A percentile compares a stretch with the other conserved stretches of the same genome.
Conservation (phyloP, 2,797 vertebrate genomes). For the Spinus pinus region DNA sequence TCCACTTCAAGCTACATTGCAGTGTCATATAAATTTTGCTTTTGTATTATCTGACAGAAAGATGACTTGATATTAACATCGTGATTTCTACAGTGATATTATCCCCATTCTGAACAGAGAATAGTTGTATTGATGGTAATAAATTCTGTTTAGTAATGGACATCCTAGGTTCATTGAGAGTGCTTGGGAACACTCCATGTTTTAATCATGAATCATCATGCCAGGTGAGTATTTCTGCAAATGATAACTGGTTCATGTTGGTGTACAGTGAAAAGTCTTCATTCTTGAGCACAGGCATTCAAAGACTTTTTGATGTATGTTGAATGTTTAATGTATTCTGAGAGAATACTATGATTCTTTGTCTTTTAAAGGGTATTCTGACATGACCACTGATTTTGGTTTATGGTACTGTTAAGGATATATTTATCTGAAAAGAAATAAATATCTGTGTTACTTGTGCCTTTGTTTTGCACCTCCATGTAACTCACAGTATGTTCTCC, state of each 20-base stretch:
- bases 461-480: neutral
- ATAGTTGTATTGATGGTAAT: neutral
- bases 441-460: neutral
- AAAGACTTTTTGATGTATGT: neutral
- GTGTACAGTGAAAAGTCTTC: neutral
- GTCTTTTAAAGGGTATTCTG: neutral
- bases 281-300: neutral
- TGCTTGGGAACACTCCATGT: neutral
- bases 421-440: neutral
- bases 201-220: neutral
- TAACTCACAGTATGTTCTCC: neutral
- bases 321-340: neutral
- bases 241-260: neutral
- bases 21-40: neutral
- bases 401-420: neutral
- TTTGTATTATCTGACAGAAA: neutral
- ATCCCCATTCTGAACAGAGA: neutral
- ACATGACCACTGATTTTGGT: neutral
- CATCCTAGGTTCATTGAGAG: neutral
- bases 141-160: neutral
- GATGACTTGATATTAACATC: neutral
- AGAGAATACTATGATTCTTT: neutral
- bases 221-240: neutral
- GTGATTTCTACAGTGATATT: neutral
- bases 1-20: neutral